Evolutionary conservation across 2,797 vertebrate genomes (phyloP), one percentile per base, ranked within the genome.

Genomic region (Pelodytes ibericus): DNA sequence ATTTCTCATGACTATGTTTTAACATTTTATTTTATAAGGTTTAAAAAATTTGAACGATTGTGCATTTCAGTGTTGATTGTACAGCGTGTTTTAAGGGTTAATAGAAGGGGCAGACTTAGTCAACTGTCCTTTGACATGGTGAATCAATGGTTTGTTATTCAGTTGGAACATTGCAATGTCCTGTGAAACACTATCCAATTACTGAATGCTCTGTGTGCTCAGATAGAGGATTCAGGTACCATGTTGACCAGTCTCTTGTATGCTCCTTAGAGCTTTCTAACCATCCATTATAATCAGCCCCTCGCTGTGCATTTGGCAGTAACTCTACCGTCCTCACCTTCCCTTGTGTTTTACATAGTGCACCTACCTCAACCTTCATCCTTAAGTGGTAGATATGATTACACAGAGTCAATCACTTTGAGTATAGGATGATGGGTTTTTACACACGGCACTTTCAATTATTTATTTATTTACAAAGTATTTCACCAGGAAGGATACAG

Each of bases 281-380:
- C 24, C 31, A 18, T 24, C 27, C 49, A 66, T 74, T 59, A 67
- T 82, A 80, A 74, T 63, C 22, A 15, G 74, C 74, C 67, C 49
- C 74, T 84, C 81, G 74, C 58, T 69, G 70, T 44, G 1, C 41
- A 10, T 44, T 13, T 2, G 8, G 13, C 41, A 2, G 41, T 10
- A 44, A 16, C 41, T 44, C 11, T 16, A 49, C 20, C 30, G 65
- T 22, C 41, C 8, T 53, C 15, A 39, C 26, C 70, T 73, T 62
- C 58, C 67, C 25, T 62, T 39, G 58, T 20, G 57, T 31, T 31
- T 74, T 27, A 67, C 67, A 22, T 22, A 61, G 26, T 27, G 11
- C 49, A 58, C 9, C 13, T 20, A 30, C 41, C 6, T 44, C 3
- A 13, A 10, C 41, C 41, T 1, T 44, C n/a, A 49, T 75, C 29